Evolutionary conservation across 1,140 invertebrate species (phyloP), one percentile per base, ranked within the genome.

Genomic region (Mylabris phalerata): DNA sequence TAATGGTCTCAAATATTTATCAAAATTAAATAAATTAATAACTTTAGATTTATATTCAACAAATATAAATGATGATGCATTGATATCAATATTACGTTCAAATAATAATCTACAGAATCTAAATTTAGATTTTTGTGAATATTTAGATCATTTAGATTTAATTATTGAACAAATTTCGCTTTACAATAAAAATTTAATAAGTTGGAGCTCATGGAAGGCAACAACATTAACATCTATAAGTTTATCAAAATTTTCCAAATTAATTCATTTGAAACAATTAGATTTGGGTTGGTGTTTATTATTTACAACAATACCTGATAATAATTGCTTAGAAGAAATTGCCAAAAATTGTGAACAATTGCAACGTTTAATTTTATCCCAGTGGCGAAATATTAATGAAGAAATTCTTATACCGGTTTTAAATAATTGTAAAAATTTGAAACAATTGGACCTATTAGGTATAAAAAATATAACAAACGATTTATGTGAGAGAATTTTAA

Each of bases 151-250:
- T 0, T 85, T 90, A 80, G 88, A 91, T 67, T 81, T 83, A 59
- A 78, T 92, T 9, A 84, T 86, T 0, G 69, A 80, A 46, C 81
- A 82, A 46, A 73, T 90, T 27, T 79, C 82, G 5, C 75, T 74
- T 7, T 84, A 82, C 51, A 90, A 89, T 71, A 77, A 74, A 9
- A 73, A 85, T 51, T 70, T 92, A 1, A 76, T 84, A 48, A 89
- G 87, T 1, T 78, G 92, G 50, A 92, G 94, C 72, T 84, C 92
- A 62, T 95, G 92, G 92, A 90, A 93, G 72, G 83, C 84, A 0
- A 84, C 84, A 65, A 84, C 83, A 13, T 71, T 94, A 27, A 87
- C 87, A 0, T 79, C 84, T 1, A 72, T 77, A 5, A 90, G 90
- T 4, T 79, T 93, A 1, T 73, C 78, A 59, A 80, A 82, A 9